These are phyloP conservation scores for Platyura marginata DNA, from an alignment of 1,140 invertebrate species.

Conservation along the genomic window DNA sequence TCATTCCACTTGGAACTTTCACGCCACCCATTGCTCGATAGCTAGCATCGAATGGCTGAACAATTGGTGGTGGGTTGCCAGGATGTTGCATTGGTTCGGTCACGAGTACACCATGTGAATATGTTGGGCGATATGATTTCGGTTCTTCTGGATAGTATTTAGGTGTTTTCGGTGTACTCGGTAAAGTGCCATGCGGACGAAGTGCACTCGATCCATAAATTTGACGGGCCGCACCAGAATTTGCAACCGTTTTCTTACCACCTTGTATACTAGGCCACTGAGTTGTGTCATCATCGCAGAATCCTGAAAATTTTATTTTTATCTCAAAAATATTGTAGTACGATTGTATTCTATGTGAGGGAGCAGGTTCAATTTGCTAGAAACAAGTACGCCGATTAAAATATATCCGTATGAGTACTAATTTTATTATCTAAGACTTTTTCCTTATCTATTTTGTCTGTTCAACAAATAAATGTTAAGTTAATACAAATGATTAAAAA, in stretches of 20 bases:
- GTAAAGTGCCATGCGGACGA: slow-evolving; percentile 12
- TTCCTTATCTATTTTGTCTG: neutral
- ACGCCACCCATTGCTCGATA: neutral
- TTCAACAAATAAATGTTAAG: neutral
- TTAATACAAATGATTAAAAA: neutral
- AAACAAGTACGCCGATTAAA: neutral
- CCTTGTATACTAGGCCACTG: neutral
- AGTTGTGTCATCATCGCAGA: neutral
- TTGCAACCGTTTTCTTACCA: slow-evolving; percentile 5
- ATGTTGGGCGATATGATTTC: neutral
- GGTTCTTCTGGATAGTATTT: slow-evolving; percentile 4
- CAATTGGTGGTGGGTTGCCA: slow-evolving; percentile 9
- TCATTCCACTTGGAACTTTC: slow-evolving; percentile 1
- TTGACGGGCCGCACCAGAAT: slow-evolving; percentile 33
- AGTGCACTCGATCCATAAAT: slow-evolving; percentile 36
- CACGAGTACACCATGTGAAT: slow-evolving; percentile 8
- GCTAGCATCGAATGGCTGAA: slow-evolving; percentile 3
- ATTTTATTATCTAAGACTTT: neutral
- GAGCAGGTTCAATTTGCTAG: neutral
- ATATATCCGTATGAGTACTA: neutral
- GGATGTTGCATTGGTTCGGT: slow-evolving; percentile 9
- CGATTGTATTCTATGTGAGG: neutral
- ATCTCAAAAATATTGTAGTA: neutral
- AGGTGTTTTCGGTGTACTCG: slow-evolving; percentile 6
- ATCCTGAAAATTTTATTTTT: neutral